Conservation (phyloP, 2,113 vertebrate species). For the Cavia aperea region DNA sequence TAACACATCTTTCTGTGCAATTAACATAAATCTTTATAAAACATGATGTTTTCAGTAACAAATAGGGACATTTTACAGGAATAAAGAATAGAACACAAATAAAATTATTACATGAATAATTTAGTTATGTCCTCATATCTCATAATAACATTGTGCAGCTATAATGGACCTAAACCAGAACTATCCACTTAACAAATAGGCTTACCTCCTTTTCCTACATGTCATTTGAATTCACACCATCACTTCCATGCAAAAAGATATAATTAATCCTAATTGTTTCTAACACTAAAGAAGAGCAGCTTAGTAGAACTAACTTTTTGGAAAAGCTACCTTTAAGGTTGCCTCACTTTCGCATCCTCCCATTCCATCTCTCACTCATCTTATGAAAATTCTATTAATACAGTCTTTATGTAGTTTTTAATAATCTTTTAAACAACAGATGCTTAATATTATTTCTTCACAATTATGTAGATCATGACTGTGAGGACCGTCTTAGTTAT, state of each 20-base stretch:
- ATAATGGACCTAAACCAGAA: constrained; percentile 63
- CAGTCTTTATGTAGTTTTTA: background rate
- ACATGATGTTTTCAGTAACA: constrained; percentile 63
- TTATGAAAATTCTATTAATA: background rate
- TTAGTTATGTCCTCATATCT: constrained; percentile 64
- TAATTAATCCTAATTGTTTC: constrained; percentile 66
- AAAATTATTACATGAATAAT: constrained; percentile 63
- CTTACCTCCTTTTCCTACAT: constrained; percentile 53
- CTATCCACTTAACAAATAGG: constrained; percentile 59
- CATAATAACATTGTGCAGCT: constrained; percentile 50
- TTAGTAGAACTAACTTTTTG: background rate
- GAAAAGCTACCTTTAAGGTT: constrained; percentile 6
- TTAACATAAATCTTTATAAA: constrained; percentile 68
- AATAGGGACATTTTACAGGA: constrained; percentile 62
- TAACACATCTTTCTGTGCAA: constrained; percentile 59
- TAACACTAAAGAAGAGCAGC: constrained; percentile 46
- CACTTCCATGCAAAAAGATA: constrained; percentile 49
- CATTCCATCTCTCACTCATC: background rate
- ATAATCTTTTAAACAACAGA: background rate
- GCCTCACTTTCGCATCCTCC: background rate
- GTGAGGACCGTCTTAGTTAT: background rate
- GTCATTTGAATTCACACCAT: constrained; percentile 55
- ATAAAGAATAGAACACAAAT: constrained; percentile 62
- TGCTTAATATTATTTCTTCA: background rate
- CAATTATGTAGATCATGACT: background rate